Evolutionary conservation across 2,113 vertebrate species (phyloP).

Genomic region (Pardalotus punctatus): DNA sequence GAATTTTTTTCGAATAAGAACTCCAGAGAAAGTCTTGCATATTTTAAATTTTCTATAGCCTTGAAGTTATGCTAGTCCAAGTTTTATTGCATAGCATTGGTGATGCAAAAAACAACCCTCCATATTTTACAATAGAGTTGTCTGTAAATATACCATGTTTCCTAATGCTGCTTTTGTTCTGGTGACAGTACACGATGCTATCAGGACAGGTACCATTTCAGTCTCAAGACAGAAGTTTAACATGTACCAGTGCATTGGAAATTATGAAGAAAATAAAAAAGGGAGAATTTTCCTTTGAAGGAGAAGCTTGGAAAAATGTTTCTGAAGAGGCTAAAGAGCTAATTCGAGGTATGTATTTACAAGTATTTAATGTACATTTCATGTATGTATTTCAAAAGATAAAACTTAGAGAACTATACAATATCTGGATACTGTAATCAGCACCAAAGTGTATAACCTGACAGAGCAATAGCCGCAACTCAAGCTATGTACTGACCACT

Average conservation of each 20-base stretch:
- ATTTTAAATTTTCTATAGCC: background rate
- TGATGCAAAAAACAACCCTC: background rate
- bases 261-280: conserved; percentile 99
- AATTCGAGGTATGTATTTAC: conserved; percentile 84
- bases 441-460: background rate
- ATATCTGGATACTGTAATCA: background rate
- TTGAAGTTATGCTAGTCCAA: background rate
- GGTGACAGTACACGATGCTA: conserved; percentile 92
- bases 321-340: conserved; percentile 96
- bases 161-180: conserved; percentile 24
- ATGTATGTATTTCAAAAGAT: background rate
- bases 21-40: background rate
- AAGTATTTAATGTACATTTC: background rate
- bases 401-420: background rate
- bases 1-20: background rate
- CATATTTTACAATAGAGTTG: background rate
- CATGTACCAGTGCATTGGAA: conserved; percentile 89
- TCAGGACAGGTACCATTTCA: conserved; percentile 98
- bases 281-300: conserved; percentile 96
- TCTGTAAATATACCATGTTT: background rate
- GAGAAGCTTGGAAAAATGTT: conserved; percentile 96
- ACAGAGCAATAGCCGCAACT: background rate
- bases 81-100: background rate
- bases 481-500: background rate
- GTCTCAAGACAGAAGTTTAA: conserved; percentile 89